Percentiles rank a stretch among this genome's conserved stretches.
Conservation (phyloP, 2,888 invertebrate species). For the Cecidostiba fungosa region DNA sequence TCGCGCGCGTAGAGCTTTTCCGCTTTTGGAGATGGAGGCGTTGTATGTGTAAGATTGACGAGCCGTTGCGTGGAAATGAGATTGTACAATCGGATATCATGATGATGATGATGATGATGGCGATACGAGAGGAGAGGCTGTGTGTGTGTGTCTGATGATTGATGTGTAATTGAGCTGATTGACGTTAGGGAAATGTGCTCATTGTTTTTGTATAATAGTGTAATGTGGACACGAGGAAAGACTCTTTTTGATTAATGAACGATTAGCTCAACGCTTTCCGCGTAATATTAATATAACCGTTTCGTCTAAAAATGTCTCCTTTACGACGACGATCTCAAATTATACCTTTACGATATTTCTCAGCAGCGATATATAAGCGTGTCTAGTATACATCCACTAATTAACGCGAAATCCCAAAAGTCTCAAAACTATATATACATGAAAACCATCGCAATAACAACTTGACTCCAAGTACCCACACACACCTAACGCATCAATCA, state of each 20-base stretch:
- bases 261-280: background rate
- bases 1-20: background rate
- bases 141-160: background rate
- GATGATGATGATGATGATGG: background rate
- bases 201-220: background rate
- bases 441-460: background rate
- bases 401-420: background rate
- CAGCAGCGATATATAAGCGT: background rate
- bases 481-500: slow-evolving; percentile 6
- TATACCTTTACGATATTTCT: background rate
- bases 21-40: slow-evolving; percentile 14
- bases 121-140: background rate
- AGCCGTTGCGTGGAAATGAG: background rate
- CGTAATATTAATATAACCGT: background rate
- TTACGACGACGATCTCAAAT: background rate
- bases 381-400: too few species aligned
- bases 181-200: background rate
- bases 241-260: background rate
- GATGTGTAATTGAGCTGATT: slow-evolving; percentile 18
- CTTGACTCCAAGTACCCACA: background rate
- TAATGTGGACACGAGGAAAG: too few species aligned
- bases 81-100: slow-evolving; percentile 30
- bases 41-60: slow-evolving; percentile 15
- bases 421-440: background rate
- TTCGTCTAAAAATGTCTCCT: background rate